A percentile compares a stretch with the other conserved stretches of the same genome.
Evolutionary conservation across 2,113 vertebrate genomes (phyloP).

Genomic region (Psittacus erithacus): DNA sequence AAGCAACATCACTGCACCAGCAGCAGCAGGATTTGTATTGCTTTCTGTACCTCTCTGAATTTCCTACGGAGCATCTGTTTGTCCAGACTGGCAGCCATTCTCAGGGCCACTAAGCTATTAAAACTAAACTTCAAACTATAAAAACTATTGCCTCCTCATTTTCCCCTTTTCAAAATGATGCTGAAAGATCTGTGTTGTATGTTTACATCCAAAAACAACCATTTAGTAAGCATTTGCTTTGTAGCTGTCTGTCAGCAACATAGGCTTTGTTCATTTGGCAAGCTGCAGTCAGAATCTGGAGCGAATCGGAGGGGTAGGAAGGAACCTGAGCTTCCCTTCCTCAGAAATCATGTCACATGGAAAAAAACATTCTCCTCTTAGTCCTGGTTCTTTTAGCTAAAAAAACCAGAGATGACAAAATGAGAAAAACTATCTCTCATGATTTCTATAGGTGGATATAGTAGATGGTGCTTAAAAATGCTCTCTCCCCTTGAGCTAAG

Average conservation of each 20-base stretch:
- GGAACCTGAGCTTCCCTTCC: not conserved
- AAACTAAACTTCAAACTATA: not conserved
- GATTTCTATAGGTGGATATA: not conserved
- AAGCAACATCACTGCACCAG: constrained; percentile 45
- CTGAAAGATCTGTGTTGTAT: not conserved
- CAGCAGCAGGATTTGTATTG: constrained; percentile 44
- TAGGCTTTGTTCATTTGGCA: not conserved
- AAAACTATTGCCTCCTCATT: not conserved
- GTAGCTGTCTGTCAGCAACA: not conserved
- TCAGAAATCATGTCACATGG: not conserved
- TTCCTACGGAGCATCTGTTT: constrained; percentile 34
- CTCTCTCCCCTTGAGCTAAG: not conserved
- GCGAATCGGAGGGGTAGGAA: not conserved
- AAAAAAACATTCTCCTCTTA: not conserved
- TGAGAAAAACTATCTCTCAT: not conserved
- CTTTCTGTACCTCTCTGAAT: constrained; percentile 42
- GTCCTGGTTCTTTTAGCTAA: not conserved
- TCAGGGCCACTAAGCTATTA: constrained; percentile 5
- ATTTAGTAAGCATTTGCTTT: not conserved
- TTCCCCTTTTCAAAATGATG: constrained; percentile 2
- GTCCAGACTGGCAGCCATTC: constrained; percentile 68
- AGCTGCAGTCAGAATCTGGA: not conserved
- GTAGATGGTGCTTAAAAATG: not conserved
- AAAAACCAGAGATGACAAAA: not conserved
- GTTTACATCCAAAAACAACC: not conserved